Percentiles rank a stretch among this genome's conserved stretches.
Evolutionary conservation across 1,140 invertebrate genomes (phyloP).

Genomic region (Proctacanthus coquilletti): DNA sequence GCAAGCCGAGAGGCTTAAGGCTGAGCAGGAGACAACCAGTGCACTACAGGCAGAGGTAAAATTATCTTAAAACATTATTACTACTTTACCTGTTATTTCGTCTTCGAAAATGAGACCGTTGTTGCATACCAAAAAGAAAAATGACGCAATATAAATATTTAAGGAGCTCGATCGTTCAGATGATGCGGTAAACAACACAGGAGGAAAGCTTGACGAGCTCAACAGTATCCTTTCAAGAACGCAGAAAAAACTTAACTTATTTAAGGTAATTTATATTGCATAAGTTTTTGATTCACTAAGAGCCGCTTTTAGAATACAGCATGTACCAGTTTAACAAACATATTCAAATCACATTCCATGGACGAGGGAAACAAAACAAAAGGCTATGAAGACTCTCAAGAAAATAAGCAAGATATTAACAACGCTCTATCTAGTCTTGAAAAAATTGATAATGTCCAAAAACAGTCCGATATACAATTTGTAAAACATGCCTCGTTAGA

Average conservation of each 20-base stretch:
- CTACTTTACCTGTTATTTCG: constrained; percentile 9
- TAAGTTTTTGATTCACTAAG: no score
- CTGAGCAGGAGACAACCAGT: constrained; percentile 14
- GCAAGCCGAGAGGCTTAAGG: constrained; percentile 16
- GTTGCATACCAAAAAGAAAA: constrained; percentile 32
- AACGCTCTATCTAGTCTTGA: constrained; percentile 33
- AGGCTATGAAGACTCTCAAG: not conserved
- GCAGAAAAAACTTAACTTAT: constrained; percentile 72
- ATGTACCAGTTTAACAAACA: no score
- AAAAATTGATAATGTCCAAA: constrained; percentile 19
- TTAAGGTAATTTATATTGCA: constrained; percentile 46
- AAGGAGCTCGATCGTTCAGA: constrained; percentile 51
- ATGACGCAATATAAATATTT: no score
- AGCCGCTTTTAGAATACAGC: constrained; percentile 27
- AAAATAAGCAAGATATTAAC: constrained; percentile 29
- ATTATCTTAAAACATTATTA: constrained; percentile 25
- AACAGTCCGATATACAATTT: constrained; percentile 19
- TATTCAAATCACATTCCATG: constrained; percentile 32
- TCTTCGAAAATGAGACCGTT: constrained; percentile 30
- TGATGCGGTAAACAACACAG: constrained; percentile 52
- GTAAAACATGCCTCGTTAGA: constrained; percentile 28
- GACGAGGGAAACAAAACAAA: constrained; percentile 4
- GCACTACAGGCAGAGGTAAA: no score
- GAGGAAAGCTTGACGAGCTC: constrained; percentile 65
- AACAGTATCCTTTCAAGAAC: constrained; percentile 64